These are phyloP conservation scores for Gallinago nigripennis DNA, from an alignment of 2,797 vertebrate species.

Conservation along the genomic window DNA sequence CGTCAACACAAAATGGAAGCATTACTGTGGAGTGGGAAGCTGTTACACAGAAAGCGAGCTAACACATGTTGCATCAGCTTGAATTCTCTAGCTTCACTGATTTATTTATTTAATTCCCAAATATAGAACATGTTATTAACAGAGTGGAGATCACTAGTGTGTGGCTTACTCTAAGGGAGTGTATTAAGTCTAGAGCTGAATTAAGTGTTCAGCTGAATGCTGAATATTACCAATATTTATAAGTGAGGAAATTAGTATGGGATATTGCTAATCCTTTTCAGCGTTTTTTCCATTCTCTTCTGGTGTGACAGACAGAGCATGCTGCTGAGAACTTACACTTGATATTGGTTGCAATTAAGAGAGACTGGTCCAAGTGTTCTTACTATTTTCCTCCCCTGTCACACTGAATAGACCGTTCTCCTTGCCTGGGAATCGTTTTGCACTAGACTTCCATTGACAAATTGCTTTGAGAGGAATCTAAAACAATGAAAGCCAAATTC, in stretches of 20 bases:
- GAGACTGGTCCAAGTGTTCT: not conserved
- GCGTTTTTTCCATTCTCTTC: not conserved
- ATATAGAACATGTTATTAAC: not conserved
- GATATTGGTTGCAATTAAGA: not conserved
- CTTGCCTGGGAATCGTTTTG: not conserved
- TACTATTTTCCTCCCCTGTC: not conserved
- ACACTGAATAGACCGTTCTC: not conserved
- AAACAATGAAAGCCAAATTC: not conserved
- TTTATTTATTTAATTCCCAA: not conserved
- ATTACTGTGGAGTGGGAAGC: slow-evolving; percentile 10
- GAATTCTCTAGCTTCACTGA: not conserved
- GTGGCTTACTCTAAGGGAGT: not conserved
- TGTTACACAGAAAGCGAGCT: slow-evolving; percentile 14
- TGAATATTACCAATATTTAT: not conserved
- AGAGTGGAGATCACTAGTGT: not conserved
- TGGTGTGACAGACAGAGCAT: not conserved
- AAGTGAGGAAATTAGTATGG: not conserved
- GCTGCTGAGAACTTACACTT: not conserved
- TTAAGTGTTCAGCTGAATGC: not conserved
- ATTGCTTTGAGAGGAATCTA: not conserved
- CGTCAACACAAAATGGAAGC: not conserved
- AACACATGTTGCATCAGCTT: slow-evolving; percentile 5
- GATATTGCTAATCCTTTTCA: not conserved
- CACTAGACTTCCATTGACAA: not conserved
- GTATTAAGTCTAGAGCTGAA: not conserved